A percentile compares a stretch with the other conserved stretches of the same genome.
Evolutionary conservation across 2,888 invertebrate genomes (phyloP).

Genomic region (Nomada flava): DNA sequence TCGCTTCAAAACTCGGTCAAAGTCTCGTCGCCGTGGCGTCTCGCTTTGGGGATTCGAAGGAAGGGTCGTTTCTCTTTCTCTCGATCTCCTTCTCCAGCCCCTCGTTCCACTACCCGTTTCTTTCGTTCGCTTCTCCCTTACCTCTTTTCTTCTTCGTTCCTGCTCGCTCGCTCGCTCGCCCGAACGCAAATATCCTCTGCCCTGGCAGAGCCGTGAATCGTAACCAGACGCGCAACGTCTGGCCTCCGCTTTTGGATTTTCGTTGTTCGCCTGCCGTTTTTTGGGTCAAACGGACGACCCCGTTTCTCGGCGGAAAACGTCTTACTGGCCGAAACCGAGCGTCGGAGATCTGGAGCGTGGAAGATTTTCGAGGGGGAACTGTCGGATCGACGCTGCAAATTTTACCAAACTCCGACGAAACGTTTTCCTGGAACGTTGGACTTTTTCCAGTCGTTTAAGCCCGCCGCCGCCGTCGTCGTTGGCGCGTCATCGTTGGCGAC

Average conservation of each 20-base stretch:
- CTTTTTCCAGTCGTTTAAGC: constrained; percentile 42
- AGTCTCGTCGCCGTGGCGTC: constrained; percentile 80
- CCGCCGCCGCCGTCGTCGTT: constrained; percentile 2
- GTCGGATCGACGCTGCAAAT: constrained; percentile 22
- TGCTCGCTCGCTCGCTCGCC: background rate
- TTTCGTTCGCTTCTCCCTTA: background rate
- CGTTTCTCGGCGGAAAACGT: constrained; percentile 37
- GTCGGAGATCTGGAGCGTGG: constrained; percentile 39
- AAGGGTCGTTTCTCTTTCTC: constrained; percentile 72
- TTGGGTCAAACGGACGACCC: constrained; percentile 41
- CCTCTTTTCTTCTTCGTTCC: background rate
- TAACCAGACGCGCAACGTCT: constrained; percentile 26
- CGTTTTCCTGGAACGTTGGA: background rate
- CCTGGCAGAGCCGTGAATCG: constrained; percentile 36
- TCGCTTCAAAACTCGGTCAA: constrained; percentile 83
- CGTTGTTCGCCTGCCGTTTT: background rate
- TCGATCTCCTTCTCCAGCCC: constrained; percentile 24
- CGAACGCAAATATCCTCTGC: constrained; percentile 43
- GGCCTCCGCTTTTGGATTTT: constrained; percentile 4
- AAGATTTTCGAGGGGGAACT: constrained; percentile 30
- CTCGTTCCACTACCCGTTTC: background rate
- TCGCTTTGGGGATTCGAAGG: constrained; percentile 80
- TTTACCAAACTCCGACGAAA: constrained; percentile 3
- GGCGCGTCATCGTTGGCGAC: background rate
- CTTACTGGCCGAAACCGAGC: constrained; percentile 33